Percentiles rank a stretch among this genome's conserved stretches.
Evolutionary conservation across 2,113 vertebrate genomes (phyloP).

Genomic region (Proteles cristata): DNA sequence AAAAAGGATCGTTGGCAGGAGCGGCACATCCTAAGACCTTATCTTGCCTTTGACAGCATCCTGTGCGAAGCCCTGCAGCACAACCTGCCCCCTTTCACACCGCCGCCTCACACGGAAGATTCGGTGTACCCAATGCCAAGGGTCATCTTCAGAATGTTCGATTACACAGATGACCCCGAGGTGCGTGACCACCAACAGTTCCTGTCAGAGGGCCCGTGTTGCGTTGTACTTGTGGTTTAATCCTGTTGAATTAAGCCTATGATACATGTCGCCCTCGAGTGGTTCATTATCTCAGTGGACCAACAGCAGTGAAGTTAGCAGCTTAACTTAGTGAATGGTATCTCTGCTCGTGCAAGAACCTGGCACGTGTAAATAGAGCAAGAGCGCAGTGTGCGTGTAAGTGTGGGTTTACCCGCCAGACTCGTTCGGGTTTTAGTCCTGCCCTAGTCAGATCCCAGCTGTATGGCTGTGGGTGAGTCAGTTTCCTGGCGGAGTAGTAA

Average conservation of each 20-base stretch:
- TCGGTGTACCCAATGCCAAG: constrained; percentile 94
- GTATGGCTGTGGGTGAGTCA: not conserved
- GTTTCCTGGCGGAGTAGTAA: not conserved
- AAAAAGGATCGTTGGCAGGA: constrained; percentile 99
- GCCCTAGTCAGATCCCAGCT: not conserved
- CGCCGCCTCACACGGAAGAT: constrained; percentile 94
- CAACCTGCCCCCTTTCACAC: constrained; percentile 98
- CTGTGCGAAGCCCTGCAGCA: constrained; percentile 98
- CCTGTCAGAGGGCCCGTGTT: not conserved
- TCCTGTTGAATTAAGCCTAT: not conserved
- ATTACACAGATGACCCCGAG: constrained; percentile 99
- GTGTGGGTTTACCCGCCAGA: not conserved
- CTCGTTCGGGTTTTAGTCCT: not conserved
- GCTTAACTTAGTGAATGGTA: constrained; percentile 1
- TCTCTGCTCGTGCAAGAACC: not conserved
- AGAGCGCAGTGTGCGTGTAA: not conserved
- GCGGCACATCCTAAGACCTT: constrained; percentile 96
- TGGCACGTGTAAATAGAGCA: not conserved
- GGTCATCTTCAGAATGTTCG: constrained; percentile 98
- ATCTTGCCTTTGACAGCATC: constrained; percentile 98
- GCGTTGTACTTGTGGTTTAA: not conserved
- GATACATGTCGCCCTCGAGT: constrained; percentile 24
- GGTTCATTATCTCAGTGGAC: not conserved
- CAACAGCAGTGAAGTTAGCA: not conserved
- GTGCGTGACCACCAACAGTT: constrained; percentile 71